Conservation (phyloP, 2,888 invertebrate species). For the Ethmia dodecea region DNA sequence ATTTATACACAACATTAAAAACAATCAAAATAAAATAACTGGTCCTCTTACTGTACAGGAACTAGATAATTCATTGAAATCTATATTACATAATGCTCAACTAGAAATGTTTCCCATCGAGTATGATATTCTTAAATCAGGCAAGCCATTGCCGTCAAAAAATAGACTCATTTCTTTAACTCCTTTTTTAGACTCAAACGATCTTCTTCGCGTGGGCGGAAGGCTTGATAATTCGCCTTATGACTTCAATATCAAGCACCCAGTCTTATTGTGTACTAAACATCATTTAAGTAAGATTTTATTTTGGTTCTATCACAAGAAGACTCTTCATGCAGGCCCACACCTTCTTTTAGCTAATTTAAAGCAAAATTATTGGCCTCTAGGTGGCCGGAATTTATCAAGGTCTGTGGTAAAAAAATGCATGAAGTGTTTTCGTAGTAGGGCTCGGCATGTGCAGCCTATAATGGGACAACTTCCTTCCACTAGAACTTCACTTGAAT, state of each 20-base stretch:
- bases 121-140: conserved; percentile 2
- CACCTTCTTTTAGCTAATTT: conserved; percentile 10
- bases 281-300: conserved; percentile 12
- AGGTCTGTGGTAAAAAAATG: conserved; percentile 11
- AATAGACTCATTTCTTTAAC: conserved; percentile 14
- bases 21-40: conserved; percentile 7
- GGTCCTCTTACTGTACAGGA: conserved; percentile 5
- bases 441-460: conserved; percentile 8
- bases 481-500: conserved; percentile 10
- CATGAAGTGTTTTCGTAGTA: conserved; percentile 12
- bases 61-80: conserved; percentile 4
- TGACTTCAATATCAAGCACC: conserved; percentile 14
- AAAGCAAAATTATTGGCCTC: conserved; percentile 16
- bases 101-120: conserved; percentile 12
- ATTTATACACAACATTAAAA: conserved; percentile 9
- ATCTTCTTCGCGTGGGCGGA: conserved; percentile 19
- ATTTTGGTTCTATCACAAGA: conserved; percentile 8
- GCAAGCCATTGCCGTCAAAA: conserved; percentile 7
- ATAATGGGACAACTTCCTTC: conserved; percentile 16
- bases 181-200: conserved; percentile 13
- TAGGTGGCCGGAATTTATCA: conserved; percentile 18
- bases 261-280: conserved; percentile 14
- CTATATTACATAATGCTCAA: conserved; percentile 5
- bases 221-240: conserved; percentile 17
- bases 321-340: conserved; percentile 14